Evolutionary conservation across 2,888 invertebrate species (phyloP).

Genomic region (Oscheius sp.): DNA sequence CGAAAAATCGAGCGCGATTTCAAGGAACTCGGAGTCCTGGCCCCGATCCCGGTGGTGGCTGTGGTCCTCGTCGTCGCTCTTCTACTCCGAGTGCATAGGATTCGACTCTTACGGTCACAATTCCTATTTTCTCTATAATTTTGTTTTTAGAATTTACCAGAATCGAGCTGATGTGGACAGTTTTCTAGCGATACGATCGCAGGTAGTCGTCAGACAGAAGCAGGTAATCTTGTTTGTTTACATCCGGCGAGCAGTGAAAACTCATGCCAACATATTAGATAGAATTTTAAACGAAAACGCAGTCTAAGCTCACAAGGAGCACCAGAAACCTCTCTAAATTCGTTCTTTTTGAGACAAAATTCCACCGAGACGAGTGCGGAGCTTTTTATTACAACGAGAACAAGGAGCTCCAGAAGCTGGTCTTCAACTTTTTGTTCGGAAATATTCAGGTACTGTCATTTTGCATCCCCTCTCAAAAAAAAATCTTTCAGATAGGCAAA

Average conservation of each 20-base stretch:
- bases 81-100: conserved; percentile 47
- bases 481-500: conserved; percentile 44
- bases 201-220: conserved; percentile 37
- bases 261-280: no score
- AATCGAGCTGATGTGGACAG: conserved; percentile 47
- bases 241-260: no score
- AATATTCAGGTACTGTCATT: conserved; percentile 40
- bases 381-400: conserved; percentile 47
- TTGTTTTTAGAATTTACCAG: conserved; percentile 48
- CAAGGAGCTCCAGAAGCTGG: conserved; percentile 37
- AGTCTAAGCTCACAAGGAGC: no score
- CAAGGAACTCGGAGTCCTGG: conserved; percentile 48
- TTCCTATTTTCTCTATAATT: conserved; percentile 2
- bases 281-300: no score
- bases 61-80: conserved; percentile 39
- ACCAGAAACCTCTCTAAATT: no score
- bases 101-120: conserved; percentile 40
- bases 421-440: conserved; percentile 47
- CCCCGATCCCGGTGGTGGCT: conserved; percentile 42
- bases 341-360: conserved; percentile 39
- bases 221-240: conserved; percentile 35
- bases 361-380: conserved; percentile 41
- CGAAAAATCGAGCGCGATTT: conserved; percentile 48
- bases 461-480: not conserved
- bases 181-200: conserved; percentile 48